phyloP scores from a whole-genome alignment of 2,113 vertebrate genomes.

The Rhinopomastus cyanomelas region DNA sequence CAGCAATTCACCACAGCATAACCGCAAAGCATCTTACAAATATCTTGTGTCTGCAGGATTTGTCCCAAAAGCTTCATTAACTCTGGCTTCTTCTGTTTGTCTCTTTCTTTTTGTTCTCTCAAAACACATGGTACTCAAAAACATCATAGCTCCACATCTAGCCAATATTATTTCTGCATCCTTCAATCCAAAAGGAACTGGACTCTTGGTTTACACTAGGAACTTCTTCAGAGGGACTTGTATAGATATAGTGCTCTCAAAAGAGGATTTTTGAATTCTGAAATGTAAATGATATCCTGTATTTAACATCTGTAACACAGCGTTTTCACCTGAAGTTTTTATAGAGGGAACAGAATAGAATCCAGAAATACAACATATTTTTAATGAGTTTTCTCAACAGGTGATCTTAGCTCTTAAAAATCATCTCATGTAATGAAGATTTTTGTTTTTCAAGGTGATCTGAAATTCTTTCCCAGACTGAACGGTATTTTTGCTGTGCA shows the following conservation, averaged over 20 bases:
- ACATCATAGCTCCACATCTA: background rate
- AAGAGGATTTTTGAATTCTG: background rate
- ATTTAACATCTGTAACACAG: background rate
- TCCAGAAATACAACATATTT: background rate
- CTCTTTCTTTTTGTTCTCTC: background rate
- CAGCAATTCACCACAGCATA: background rate
- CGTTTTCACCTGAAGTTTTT: background rate
- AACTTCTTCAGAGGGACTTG: background rate
- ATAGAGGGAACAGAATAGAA: background rate
- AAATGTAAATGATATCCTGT: background rate
- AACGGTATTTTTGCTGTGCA: background rate
- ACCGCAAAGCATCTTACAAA: background rate
- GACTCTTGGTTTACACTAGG: background rate
- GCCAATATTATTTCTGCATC: background rate
- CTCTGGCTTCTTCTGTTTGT: background rate
- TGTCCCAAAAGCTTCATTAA: background rate
- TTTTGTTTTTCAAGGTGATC: conserved; percentile 2
- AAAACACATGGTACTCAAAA: background rate
- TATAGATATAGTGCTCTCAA: background rate
- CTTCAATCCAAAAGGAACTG: background rate
- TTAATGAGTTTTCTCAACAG: background rate
- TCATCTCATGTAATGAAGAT: background rate
- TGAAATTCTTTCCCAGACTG: background rate
- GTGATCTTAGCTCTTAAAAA: conserved; percentile 25
- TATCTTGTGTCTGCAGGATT: background rate